A percentile compares a stretch with the other conserved stretches of the same genome.
phyloP scores from a whole-genome alignment of 2,888 invertebrate genomes.

The Lapara coniferarum region DNA sequence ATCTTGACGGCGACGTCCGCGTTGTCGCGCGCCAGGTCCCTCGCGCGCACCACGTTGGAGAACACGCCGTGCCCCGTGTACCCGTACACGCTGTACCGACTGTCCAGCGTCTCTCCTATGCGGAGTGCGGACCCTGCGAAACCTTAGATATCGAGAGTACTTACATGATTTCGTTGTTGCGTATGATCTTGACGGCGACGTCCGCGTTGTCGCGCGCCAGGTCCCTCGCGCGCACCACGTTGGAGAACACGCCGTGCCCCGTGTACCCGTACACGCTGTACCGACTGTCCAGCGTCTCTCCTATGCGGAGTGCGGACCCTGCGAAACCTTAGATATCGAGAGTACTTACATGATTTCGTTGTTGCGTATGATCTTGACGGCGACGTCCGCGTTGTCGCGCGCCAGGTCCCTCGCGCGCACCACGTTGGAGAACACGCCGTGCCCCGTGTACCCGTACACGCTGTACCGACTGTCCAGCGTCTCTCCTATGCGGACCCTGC shows the following conservation, averaged over 20 bases:
- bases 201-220: conserved; percentile 93
- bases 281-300: conserved; percentile 89
- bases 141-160: too few relatives aligned
- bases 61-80: too few relatives aligned
- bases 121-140: too few relatives aligned
- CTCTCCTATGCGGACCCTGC: conserved; percentile 96
- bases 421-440: conserved; percentile 99
- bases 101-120: too few relatives aligned
- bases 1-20: too few relatives aligned
- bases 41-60: too few relatives aligned
- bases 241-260: conserved; percentile 99
- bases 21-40: too few relatives aligned
- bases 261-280: conserved; percentile 99
- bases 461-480: conserved; percentile 94
- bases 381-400: conserved; percentile 93
- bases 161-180: conserved; percentile 99
- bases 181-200: conserved; percentile 98
- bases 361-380: conserved; percentile 99
- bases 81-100: too few relatives aligned
- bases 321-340: too few relatives aligned
- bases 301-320: too few relatives aligned
- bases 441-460: conserved; percentile 99
- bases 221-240: conserved; percentile 97
- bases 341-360: conserved; percentile 94
- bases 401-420: conserved; percentile 96